These are phyloP conservation scores for Fopius arisanus DNA, from an alignment of 1,140 invertebrate species.

Conservation along the genomic window DNA sequence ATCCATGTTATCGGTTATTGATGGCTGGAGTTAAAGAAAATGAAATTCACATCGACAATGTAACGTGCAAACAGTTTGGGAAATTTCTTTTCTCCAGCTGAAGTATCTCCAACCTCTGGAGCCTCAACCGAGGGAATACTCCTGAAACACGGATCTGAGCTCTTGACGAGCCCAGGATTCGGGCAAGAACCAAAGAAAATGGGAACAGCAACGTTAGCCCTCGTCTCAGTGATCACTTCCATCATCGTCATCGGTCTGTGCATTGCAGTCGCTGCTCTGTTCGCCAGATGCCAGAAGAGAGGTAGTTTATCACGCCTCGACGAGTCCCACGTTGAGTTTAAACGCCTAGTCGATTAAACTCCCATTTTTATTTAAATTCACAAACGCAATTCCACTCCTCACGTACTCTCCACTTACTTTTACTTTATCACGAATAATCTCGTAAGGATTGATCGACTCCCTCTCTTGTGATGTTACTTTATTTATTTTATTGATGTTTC, in stretches of 20 bases:
- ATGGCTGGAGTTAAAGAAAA: too few relatives aligned
- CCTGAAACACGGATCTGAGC: slow-evolving; percentile 30
- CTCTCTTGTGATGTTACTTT: too few relatives aligned
- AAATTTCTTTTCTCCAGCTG: too few relatives aligned
- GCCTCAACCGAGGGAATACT: not conserved
- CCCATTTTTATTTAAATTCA: slow-evolving; percentile 7
- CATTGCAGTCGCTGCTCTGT: slow-evolving; percentile 49
- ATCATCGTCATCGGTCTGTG: slow-evolving; percentile 53
- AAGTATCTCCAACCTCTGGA: not conserved
- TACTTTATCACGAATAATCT: too few relatives aligned
- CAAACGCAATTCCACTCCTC: too few relatives aligned
- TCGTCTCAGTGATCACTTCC: slow-evolving; percentile 46
- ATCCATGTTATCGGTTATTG: too few relatives aligned
- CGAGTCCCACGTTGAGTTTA: slow-evolving; percentile 53
- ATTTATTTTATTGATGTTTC: too few relatives aligned
- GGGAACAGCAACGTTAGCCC: slow-evolving; percentile 38
- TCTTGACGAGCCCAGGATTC: slow-evolving; percentile 38
- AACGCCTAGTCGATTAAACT: slow-evolving; percentile 54
- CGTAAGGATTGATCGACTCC: too few relatives aligned
- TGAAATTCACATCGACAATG: too few relatives aligned
- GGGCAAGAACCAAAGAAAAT: slow-evolving; percentile 29
- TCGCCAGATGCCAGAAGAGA: slow-evolving; percentile 60
- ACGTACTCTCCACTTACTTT: too few relatives aligned
- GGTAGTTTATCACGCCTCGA: slow-evolving; percentile 53
- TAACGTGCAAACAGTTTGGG: too few relatives aligned